Evolutionary conservation across 2,797 vertebrate genomes (phyloP).

Genomic region (Pantherophis alleghaniensis): DNA sequence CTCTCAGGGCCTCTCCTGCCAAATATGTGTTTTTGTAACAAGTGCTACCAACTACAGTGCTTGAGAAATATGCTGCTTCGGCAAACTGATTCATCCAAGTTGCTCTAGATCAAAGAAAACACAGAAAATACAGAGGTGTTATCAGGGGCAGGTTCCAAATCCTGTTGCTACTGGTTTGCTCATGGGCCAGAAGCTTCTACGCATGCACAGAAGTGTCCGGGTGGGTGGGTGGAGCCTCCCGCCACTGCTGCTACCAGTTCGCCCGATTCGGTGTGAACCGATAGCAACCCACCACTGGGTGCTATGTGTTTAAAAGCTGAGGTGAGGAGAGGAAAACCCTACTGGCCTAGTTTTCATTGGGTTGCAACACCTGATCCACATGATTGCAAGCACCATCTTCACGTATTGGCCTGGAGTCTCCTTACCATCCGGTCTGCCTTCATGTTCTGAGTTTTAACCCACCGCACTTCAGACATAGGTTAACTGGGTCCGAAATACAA

Average conservation of each 20-base stretch:
- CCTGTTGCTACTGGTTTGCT: too few relatives aligned
- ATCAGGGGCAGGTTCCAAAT: not conserved
- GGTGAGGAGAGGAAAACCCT: not conserved
- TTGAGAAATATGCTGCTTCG: not conserved
- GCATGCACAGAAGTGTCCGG: too few relatives aligned
- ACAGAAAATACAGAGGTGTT: not conserved
- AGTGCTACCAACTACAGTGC: not conserved
- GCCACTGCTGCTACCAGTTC: too few relatives aligned
- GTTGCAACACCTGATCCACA: not conserved
- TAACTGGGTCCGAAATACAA: too few relatives aligned
- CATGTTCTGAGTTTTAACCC: too few relatives aligned
- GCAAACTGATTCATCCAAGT: not conserved
- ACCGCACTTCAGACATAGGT: too few relatives aligned
- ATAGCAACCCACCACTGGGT: too few relatives aligned
- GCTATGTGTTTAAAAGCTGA: not conserved
- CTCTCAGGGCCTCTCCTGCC: not conserved
- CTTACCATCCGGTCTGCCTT: too few relatives aligned
- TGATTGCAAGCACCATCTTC: not conserved
- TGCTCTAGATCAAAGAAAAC: not conserved
- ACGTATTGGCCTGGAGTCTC: not conserved
- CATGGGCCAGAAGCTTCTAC: too few relatives aligned
- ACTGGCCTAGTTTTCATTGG: not conserved
- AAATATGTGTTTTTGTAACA: not conserved
- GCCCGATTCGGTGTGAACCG: too few relatives aligned
- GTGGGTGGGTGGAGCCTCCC: too few relatives aligned